Percentiles rank a stretch among this genome's conserved stretches.
Conservation (phyloP, 2,113 vertebrate genomes). For the Onychostoma macrolepis region DNA sequence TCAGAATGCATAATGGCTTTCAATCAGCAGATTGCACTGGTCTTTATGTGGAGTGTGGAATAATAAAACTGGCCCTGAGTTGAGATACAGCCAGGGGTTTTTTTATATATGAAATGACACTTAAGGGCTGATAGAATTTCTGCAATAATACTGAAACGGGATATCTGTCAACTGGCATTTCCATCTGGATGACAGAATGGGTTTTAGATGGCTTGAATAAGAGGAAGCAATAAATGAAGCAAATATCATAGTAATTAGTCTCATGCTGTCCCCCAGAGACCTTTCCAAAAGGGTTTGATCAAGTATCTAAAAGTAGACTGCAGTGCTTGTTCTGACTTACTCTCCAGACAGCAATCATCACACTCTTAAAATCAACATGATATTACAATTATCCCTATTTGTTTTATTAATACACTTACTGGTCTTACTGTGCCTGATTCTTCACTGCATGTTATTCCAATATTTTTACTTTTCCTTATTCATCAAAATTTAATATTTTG, state of each 20-base stretch:
- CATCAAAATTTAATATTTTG: neutral
- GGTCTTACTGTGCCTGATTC: neutral
- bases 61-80: slow-evolving; percentile 39
- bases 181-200: neutral
- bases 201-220: neutral
- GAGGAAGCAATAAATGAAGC: neutral
- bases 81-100: slow-evolving; percentile 13
- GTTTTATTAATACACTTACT: neutral
- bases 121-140: slow-evolving; percentile 12
- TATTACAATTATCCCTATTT: neutral
- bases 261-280: neutral
- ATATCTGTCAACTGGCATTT: neutral
- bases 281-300: neutral
- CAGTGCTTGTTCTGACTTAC: slow-evolving; percentile 28
- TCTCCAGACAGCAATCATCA: slow-evolving; percentile 4
- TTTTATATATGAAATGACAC: slow-evolving; percentile 7
- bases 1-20: neutral
- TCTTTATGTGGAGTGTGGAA: slow-evolving; percentile 41
- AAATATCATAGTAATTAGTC: neutral
- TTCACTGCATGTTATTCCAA: neutral
- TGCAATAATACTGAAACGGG: neutral
- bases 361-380: slow-evolving; percentile 20
- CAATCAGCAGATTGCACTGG: slow-evolving; percentile 29
- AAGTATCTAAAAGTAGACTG: neutral
- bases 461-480: neutral